Evolutionary conservation across 2,113 vertebrate genomes (phyloP).

Genomic region (Pluvianellus socialis): DNA sequence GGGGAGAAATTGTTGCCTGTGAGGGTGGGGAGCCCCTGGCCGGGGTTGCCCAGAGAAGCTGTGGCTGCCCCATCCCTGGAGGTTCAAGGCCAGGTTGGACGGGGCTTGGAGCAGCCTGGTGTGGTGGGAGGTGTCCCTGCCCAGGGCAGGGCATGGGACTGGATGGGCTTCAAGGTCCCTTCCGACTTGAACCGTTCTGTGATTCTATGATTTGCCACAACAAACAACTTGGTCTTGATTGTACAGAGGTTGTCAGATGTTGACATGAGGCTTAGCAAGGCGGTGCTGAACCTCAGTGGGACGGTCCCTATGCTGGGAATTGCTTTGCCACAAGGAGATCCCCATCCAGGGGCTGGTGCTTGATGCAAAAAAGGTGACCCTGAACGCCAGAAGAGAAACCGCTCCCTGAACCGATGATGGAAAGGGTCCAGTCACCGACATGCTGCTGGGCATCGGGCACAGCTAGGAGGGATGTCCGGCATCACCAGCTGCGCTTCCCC

Average conservation of each 20-base stretch:
- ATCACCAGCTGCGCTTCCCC: background rate
- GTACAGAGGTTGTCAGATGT: background rate
- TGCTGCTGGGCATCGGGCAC: rapidly evolving
- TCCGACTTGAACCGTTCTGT: no score
- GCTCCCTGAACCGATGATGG: background rate
- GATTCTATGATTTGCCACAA: background rate
- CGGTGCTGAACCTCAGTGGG: rapidly evolving
- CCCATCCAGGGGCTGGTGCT: background rate
- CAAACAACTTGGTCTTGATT: background rate
- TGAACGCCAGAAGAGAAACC: background rate
- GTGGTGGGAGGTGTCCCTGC: no score
- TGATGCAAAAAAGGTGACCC: background rate
- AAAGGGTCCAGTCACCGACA: background rate
- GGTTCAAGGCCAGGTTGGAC: no score
- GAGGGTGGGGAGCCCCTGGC: no score
- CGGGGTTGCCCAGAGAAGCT: no score
- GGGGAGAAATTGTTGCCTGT: no score
- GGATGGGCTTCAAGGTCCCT: no score
- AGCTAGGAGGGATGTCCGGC: background rate
- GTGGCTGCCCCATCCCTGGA: no score
- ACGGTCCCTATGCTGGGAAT: background rate
- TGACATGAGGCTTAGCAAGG: background rate
- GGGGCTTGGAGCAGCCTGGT: no score
- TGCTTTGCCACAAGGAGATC: background rate
- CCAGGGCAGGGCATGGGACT: no score